phyloP scores from a whole-genome alignment of 2,113 vertebrate genomes.

The Pomatostomus ruficeps region DNA sequence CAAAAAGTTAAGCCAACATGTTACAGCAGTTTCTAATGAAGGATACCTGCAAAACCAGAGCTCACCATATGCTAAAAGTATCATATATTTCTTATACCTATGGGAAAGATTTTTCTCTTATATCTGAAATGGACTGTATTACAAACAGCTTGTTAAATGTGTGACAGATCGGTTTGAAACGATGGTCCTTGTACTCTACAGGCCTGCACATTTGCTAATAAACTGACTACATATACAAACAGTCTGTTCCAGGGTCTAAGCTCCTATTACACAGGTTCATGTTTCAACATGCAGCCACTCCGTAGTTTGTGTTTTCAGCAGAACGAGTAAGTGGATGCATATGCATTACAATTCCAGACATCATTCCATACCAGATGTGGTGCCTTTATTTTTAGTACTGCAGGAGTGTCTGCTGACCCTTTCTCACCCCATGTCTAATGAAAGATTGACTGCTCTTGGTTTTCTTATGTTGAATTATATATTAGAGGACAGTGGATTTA shows the following conservation, averaged over 20 bases:
- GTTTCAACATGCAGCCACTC: conserved; percentile 62
- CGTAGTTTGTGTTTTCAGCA: conserved; percentile 69
- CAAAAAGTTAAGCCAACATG: not conserved
- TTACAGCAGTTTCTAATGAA: not conserved
- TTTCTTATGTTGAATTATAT: conserved; percentile 76
- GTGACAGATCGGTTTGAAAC: conserved; percentile 49
- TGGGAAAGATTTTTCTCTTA: conserved; percentile 48
- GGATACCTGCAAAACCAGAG: not conserved
- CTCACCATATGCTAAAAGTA: conserved; percentile 17
- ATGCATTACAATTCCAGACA: conserved; percentile 80
- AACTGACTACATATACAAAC: conserved; percentile 66
- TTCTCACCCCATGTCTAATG: conserved; percentile 79
- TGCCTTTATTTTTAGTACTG: conserved; percentile 75
- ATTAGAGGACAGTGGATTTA: conserved; percentile 69
- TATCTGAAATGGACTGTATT: conserved; percentile 61
- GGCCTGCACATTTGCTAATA: conserved; percentile 64
- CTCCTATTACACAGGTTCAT: conserved; percentile 77
- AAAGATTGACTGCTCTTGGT: conserved; percentile 79
- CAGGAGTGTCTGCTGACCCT: conserved; percentile 79
- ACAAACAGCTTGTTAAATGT: conserved; percentile 71
- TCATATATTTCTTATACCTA: conserved; percentile 15
- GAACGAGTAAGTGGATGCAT: conserved; percentile 67
- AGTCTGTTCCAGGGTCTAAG: conserved; percentile 76
- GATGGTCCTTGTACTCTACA: conserved; percentile 40
- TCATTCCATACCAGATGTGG: conserved; percentile 78